These are phyloP conservation scores for Gymnopithys bicolor DNA, from an alignment of 2,797 vertebrate genomes.

Conservation along the genomic window DNA sequence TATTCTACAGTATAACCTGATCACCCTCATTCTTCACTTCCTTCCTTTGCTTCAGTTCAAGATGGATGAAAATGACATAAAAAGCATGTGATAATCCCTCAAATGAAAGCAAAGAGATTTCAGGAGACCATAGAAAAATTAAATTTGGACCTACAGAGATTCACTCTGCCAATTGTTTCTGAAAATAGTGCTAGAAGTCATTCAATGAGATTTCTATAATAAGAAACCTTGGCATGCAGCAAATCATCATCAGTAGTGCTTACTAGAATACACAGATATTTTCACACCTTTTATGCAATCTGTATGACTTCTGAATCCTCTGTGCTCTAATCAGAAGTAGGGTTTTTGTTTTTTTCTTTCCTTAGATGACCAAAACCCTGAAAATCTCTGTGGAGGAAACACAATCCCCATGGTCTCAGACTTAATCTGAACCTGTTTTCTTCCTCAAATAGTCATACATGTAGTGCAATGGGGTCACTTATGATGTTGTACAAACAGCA, in stretches of 20 bases:
- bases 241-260: background rate
- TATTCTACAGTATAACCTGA: background rate
- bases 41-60: background rate
- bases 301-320: background rate
- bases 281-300: background rate
- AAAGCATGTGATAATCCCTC: constrained; percentile 28
- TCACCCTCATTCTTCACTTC: background rate
- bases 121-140: background rate
- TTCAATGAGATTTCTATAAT: background rate
- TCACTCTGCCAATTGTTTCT: background rate
- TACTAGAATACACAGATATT: background rate
- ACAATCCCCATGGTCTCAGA: background rate
- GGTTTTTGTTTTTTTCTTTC: background rate
- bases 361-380: background rate
- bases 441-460: background rate
- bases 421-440: background rate
- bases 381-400: background rate
- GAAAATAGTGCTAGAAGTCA: background rate
- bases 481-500: background rate
- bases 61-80: background rate
- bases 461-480: background rate
- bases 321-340: fast-evolving
- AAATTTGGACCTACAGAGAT: background rate
- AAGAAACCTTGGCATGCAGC: background rate
- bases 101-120: constrained; percentile 10